phyloP scores from a whole-genome alignment of 2,797 vertebrate genomes.

The Glyptemys insculpta region DNA sequence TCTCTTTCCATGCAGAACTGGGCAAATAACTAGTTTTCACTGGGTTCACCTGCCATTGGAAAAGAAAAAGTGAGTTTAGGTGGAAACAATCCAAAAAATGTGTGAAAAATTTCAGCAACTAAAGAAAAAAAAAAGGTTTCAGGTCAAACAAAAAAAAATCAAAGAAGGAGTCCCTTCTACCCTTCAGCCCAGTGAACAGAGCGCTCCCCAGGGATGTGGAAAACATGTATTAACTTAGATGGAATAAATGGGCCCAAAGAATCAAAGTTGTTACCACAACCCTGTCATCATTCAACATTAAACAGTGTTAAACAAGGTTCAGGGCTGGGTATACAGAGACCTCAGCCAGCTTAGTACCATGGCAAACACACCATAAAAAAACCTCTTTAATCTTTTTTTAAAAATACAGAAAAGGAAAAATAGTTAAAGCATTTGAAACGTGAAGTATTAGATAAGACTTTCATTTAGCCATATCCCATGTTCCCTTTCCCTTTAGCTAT shows the following conservation, averaged over 20 bases:
- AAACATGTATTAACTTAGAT: not conserved
- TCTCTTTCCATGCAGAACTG: too few species aligned
- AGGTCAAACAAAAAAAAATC: too few species aligned
- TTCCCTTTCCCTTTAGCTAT: not conserved
- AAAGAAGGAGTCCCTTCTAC: too few species aligned
- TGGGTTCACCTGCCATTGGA: too few species aligned
- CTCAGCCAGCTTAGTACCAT: not conserved
- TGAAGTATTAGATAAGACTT: too few species aligned
- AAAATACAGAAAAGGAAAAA: not conserved
- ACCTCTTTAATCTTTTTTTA: not conserved
- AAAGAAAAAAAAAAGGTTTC: too few species aligned
- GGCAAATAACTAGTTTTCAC: too few species aligned
- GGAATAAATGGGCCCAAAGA: too few species aligned
- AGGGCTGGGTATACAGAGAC: not conserved
- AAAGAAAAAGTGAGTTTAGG: too few species aligned
- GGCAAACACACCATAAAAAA: not conserved
- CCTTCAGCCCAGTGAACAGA: not conserved
- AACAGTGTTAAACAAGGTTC: not conserved
- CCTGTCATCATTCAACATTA: not conserved
- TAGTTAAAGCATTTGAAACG: not conserved
- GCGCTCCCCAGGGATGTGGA: not conserved
- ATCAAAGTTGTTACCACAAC: not conserved
- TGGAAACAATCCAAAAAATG: too few species aligned
- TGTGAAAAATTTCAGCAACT: too few species aligned
- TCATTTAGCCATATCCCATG: not conserved